Evolutionary conservation across 2,888 invertebrate species (phyloP).

Genomic region (Horisme vitalbata): DNA sequence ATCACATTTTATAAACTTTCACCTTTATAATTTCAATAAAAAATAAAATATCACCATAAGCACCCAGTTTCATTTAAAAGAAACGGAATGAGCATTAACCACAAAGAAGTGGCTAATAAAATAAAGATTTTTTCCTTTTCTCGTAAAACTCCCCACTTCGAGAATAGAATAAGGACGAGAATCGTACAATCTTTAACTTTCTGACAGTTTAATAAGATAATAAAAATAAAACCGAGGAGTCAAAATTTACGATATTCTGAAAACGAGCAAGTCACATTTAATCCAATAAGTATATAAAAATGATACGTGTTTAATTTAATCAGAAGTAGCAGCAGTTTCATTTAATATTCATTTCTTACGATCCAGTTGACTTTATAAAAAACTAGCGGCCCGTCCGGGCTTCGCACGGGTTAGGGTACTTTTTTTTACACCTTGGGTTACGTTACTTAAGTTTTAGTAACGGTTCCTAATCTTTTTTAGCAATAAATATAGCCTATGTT

Average conservation of each 20-base stretch:
- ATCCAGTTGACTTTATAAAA: no score
- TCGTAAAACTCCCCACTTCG: slow-evolving; percentile 63
- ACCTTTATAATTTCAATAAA: not conserved
- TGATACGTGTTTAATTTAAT: no score
- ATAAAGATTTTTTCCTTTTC: slow-evolving; percentile 57
- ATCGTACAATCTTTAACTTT: slow-evolving; percentile 74
- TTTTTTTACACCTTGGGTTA: no score
- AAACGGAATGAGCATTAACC: slow-evolving; percentile 45
- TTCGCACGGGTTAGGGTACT: no score
- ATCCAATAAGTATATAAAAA: not conserved
- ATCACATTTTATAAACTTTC: no score
- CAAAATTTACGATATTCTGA: slow-evolving; percentile 17
- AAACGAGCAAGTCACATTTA: slow-evolving; percentile 1
- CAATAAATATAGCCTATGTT: no score
- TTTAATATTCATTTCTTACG: no score
- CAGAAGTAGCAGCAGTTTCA: no score
- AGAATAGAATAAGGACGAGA: slow-evolving; percentile 63
- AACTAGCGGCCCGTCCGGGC: no score
- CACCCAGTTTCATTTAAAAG: slow-evolving; percentile 16
- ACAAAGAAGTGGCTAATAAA: slow-evolving; percentile 62
- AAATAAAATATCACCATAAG: slow-evolving; percentile 1
- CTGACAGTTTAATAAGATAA: slow-evolving; percentile 78
- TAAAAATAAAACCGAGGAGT: slow-evolving; percentile 55
- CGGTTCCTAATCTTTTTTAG: no score
- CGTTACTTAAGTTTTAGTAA: no score